Base-by-base conservation (phyloP, 2,888 invertebrate species). In the Bembecia ichneumoniformis region DNA sequence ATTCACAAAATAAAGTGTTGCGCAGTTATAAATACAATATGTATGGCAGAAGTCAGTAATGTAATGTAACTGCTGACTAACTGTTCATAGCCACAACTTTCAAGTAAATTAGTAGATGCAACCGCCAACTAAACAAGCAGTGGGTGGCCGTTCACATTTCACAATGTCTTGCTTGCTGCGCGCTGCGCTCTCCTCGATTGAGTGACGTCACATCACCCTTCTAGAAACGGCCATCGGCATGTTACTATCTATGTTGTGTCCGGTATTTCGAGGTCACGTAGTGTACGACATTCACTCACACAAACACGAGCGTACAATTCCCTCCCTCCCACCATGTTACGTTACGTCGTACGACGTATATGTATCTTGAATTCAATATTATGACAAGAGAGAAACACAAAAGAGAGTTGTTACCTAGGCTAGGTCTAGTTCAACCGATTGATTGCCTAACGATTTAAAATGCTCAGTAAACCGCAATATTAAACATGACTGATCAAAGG, bases 141-240 rank as follows among this genome's bases (percentile, higher is more conserved):
- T 84, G 75, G 82, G 80, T 77, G 83, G 81, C 82, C 81, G 80
- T 82, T 83, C 87, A 84, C 86, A 86, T 86, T 86, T 86, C 87
- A 86, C 87, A 87, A 86, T 81, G 75, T 77, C 79, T 80, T 72
- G 79, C 73, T n/a, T n/a, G 28, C 28, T 71, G 57, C 64, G 78
- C 70, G 71, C 70, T 74, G 78, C 75, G 80, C 74, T 77, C 74
- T 59, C 57, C 64, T 62, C 66, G 71, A 68, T 73, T 69, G 68
- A 66, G 82, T 86, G 87, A 87, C 87, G 86, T 86, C 84, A 87
- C 87, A 87, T 86, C 84, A 84, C 68, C 75, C 76, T 82, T 83
- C 83, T 83, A 83, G 82, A 84, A 82, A 28, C 28, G 28, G 28
- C 28, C 9, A 28, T 28, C 74, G 71, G 75, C 72, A 72, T 76